Conservation (phyloP, 2,113 vertebrate genomes). For the Bubo scandiacus region DNA sequence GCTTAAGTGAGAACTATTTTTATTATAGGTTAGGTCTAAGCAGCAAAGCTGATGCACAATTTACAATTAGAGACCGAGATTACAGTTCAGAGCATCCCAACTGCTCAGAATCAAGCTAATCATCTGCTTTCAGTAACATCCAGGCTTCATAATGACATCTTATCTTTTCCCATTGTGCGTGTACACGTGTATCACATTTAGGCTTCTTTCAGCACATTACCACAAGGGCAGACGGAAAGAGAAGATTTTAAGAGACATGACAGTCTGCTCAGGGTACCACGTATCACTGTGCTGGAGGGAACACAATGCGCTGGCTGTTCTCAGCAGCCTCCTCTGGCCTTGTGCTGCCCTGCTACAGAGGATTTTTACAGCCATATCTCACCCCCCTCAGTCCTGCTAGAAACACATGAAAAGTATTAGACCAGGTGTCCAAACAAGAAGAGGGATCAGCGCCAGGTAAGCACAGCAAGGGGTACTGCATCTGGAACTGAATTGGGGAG, state of each 20-base stretch:
- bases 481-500: background rate
- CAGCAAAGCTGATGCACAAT: background rate
- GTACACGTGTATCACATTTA: background rate
- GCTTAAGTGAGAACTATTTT: background rate
- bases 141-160: background rate
- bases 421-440: background rate
- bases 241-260: background rate
- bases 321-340: background rate
- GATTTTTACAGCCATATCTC: background rate
- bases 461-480: background rate
- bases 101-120: slow-evolving; percentile 12
- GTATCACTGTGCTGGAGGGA: background rate
- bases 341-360: background rate
- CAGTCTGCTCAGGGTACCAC: background rate
- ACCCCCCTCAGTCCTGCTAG: background rate
- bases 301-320: background rate
- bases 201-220: background rate
- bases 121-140: background rate
- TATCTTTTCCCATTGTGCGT: background rate
- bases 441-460: background rate
- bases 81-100: slow-evolving; percentile 11
- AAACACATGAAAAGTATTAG: background rate
- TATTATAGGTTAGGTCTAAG: background rate
- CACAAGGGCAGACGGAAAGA: rapidly evolving
- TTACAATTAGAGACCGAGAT: background rate